Conservation (phyloP, 2,888 invertebrate species). For the Pycnomerus fuliginosus region DNA sequence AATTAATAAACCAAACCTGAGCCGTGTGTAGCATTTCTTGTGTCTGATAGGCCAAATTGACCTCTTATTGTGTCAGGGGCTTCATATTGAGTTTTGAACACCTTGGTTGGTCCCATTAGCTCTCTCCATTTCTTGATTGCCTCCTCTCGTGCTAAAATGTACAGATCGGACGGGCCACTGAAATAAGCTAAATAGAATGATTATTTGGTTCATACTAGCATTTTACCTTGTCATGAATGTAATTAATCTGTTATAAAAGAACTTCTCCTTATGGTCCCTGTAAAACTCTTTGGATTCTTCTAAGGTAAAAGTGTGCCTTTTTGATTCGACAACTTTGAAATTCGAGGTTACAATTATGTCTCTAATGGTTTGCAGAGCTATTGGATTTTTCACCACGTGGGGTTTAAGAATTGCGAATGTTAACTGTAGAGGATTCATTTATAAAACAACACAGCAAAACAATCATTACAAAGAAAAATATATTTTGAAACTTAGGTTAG, state of each 20-base stretch:
- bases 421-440: slow-evolving; percentile 59
- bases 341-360: slow-evolving; percentile 64
- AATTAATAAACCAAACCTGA: slow-evolving; percentile 63
- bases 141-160: slow-evolving; percentile 74
- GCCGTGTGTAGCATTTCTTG: slow-evolving; percentile 92
- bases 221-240: slow-evolving; percentile 84
- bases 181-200: slow-evolving; percentile 39
- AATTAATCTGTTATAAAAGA: slow-evolving; percentile 78
- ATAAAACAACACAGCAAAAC: no score
- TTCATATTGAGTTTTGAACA: slow-evolving; percentile 74
- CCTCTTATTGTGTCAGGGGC: slow-evolving; percentile 80
- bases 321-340: slow-evolving; percentile 73
- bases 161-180: slow-evolving; percentile 82
- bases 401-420: slow-evolving; percentile 88
- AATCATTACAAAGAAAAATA: no score
- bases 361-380: slow-evolving; percentile 68
- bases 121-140: slow-evolving; percentile 79
- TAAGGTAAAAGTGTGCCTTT: slow-evolving; percentile 61
- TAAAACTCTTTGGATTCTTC: slow-evolving; percentile 75
- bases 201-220: neutral
- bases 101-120: slow-evolving; percentile 90
- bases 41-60: slow-evolving; percentile 86
- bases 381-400: slow-evolving; percentile 75
- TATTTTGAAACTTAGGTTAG: no score
- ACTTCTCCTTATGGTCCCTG: slow-evolving; percentile 76